Evolutionary conservation across 1,140 invertebrate species (phyloP).

Genomic region (Zaprionus davidi): DNA sequence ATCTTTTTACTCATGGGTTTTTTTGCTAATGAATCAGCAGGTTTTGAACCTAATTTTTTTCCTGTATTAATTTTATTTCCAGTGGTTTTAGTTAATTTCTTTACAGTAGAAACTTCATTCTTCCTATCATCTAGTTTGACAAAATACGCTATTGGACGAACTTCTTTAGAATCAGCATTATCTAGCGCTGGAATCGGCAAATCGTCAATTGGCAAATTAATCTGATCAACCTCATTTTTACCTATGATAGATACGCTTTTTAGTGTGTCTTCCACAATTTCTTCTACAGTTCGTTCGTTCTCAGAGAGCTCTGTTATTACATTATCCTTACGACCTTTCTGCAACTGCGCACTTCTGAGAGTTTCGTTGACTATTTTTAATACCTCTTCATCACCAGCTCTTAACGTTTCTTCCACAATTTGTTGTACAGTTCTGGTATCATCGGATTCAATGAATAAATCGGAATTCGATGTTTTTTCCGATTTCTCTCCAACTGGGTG

Average conservation of each 20-base stretch:
- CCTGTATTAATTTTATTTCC: constrained; percentile 7
- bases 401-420: constrained; percentile 72
- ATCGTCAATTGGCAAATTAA: neutral
- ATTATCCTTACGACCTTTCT: constrained; percentile 12
- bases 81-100: constrained; percentile 20
- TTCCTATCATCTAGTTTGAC: constrained; percentile 63
- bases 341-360: constrained; percentile 45
- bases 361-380: constrained; percentile 67
- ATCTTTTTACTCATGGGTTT: constrained; percentile 13
- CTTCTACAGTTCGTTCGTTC: constrained; percentile 47
- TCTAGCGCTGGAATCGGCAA: neutral
- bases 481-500: neutral
- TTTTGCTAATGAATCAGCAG: neutral
- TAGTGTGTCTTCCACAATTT: constrained; percentile 70
- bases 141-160: constrained; percentile 69
- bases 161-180: constrained; percentile 42
- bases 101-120: constrained; percentile 9
- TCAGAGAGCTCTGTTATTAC: neutral
- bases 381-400: constrained; percentile 66
- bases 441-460: neutral
- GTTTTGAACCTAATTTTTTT: neutral
- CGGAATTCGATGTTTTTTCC: no score
- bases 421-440: constrained; percentile 65
- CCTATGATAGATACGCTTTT: constrained; percentile 34
- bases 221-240: neutral